Evolutionary conservation across 2,113 vertebrate species (phyloP), one percentile per base, ranked within the genome.

Genomic region (Neolamprologus longior): DNA sequence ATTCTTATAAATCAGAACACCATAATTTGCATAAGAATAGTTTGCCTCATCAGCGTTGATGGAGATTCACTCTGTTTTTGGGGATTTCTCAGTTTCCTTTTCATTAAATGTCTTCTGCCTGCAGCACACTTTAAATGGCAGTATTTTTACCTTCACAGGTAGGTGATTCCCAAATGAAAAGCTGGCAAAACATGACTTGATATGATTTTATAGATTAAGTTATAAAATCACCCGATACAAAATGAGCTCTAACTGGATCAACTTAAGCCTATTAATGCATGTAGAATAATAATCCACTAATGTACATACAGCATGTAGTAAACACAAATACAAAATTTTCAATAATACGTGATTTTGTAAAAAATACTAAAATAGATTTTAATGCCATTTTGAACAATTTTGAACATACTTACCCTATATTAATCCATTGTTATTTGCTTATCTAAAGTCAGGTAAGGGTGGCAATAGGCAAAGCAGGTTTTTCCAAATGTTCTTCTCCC

Each of bases 141-240:
- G 11, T 9, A 33, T n/a, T 52, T 78, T 50, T 78, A 31, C 73
- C 9, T n/a, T 78, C 26, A 52, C 45, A 78, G 45, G 26, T n/a
- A 52, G 26, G 73, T n/a, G 45, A 50, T 78, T 78, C 45, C 45
- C 26, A 78, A n/a, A 78, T 78, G 71, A 50, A 31, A 78, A 28
- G 42, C 71, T 50, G 45, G 4, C 1, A 76, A 47, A 28, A 47
- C 0, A 17, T 50, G 71, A 50, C 17, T 37, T 66, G 0, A 66
- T 78, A 78, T 28, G 5, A 71, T 12, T 47, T 76, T 28, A 76
- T 47, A 76, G 40, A 47, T 76, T 8, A 78, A 76, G 8, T 17
- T 31, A n/a, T 66, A 66, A 66, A 66, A 35, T 66, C 1, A 5
- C 71, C 24, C 7, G 14, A 47, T 76, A 28, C 42, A 31, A 50